phyloP scores from a whole-genome alignment of 2,113 vertebrate species.

The Hippocampus zosterae region DNA sequence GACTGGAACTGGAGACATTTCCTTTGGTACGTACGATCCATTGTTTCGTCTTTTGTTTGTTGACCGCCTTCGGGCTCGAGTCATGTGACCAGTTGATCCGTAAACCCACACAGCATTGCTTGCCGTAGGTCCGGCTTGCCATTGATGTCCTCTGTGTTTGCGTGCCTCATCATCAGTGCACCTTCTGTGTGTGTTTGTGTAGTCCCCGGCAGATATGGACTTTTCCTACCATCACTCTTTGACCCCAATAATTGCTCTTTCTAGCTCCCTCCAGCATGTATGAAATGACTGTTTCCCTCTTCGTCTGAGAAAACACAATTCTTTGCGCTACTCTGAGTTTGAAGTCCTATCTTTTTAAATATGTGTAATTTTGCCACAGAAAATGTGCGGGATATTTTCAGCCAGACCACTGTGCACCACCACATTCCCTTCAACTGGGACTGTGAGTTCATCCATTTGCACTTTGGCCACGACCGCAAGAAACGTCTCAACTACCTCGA shows the following conservation, averaged over 20 bases:
- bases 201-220: neutral
- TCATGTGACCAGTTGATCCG: neutral
- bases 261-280: constrained; percentile 27
- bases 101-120: neutral
- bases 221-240: constrained; percentile 15
- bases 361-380: constrained; percentile 67
- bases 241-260: constrained; percentile 39
- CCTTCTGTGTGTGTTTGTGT: neutral
- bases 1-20: constrained; percentile 89
- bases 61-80: neutral
- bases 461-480: constrained; percentile 92
- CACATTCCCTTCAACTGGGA: constrained; percentile 99
- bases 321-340: neutral
- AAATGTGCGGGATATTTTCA: constrained; percentile 96
- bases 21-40: constrained; percentile 82
- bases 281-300: constrained; percentile 14
- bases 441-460: constrained; percentile 93
- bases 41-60: constrained; percentile 6
- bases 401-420: constrained; percentile 91
- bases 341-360: neutral
- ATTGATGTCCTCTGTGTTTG: neutral
- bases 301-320: neutral
- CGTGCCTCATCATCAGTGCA: neutral
- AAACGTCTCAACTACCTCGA: constrained; percentile 92
- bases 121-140: neutral